Percentiles rank a stretch among this genome's conserved stretches.
phyloP scores from a whole-genome alignment of 1,140 invertebrate genomes.

The Radopholus similis region DNA sequence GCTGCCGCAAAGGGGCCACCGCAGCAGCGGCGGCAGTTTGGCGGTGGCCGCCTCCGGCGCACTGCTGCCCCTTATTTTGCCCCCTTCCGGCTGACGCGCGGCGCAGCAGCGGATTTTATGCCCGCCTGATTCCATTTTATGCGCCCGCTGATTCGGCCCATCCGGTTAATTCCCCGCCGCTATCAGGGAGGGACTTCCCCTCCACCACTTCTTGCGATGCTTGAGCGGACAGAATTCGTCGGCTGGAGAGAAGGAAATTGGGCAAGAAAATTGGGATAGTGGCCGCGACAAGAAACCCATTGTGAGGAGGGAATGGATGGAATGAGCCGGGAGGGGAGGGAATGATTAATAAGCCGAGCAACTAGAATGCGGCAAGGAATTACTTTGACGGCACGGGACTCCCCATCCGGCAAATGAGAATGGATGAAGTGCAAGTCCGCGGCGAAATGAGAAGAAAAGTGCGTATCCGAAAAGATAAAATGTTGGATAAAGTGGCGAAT shows the following conservation, averaged over 20 bases:
- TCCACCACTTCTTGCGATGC: background rate
- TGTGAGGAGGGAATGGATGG: background rate
- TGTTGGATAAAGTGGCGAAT: background rate
- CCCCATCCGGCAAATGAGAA: background rate
- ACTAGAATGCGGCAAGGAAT: background rate
- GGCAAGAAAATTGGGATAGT: background rate
- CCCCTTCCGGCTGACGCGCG: background rate
- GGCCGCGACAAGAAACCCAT: background rate
- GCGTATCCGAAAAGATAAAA: background rate
- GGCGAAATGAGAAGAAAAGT: background rate
- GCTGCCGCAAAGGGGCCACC: background rate
- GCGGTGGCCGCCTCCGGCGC: background rate
- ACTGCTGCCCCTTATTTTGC: background rate
- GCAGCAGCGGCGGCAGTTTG: background rate
- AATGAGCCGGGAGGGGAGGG: background rate
- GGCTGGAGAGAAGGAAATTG: background rate
- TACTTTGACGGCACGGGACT: too few relatives aligned
- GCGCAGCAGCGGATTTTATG: background rate
- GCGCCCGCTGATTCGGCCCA: background rate
- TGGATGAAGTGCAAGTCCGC: background rate
- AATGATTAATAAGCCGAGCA: background rate
- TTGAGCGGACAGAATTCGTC: background rate
- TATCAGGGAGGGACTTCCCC: background rate
- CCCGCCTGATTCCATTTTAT: constrained; percentile 1
- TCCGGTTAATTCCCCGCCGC: background rate